These are phyloP conservation scores for Manis javanica DNA, from an alignment of 2,797 vertebrate genomes.

Conservation along the genomic window DNA sequence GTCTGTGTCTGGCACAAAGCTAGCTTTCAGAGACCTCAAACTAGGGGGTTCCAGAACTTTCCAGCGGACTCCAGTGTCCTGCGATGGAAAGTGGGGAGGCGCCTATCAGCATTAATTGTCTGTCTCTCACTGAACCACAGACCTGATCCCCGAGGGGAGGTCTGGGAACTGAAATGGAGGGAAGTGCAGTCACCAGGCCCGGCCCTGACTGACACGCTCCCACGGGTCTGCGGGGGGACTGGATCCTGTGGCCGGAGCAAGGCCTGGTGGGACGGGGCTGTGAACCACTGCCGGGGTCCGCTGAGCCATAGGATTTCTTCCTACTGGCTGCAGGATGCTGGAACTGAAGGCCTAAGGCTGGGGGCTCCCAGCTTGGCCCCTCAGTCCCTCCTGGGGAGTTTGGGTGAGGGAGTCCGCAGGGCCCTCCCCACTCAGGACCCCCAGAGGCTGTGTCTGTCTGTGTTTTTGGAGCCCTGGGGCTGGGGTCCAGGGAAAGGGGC, in stretches of 20 bases:
- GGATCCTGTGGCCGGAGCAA: background rate
- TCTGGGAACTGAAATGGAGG: background rate
- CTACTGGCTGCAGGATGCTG: too few relatives aligned
- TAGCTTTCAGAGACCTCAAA: background rate
- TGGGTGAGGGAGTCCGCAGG: background rate
- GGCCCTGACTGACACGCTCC: background rate
- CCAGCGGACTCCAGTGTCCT: background rate
- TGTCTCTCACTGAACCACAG: background rate
- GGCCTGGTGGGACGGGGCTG: accelerated
- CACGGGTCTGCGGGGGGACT: background rate
- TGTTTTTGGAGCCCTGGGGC: accelerated
- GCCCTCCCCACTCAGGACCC: background rate
- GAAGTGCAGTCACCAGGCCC: accelerated
- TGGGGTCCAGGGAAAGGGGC: too few relatives aligned
- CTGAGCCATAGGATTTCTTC: background rate
- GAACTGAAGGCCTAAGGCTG: background rate
- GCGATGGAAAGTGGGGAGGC: background rate
- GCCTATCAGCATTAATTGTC: background rate
- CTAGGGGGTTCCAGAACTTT: background rate
- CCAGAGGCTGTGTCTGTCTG: accelerated
- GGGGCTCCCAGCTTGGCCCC: accelerated
- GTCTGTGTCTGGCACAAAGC: background rate
- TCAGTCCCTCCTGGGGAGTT: background rate
- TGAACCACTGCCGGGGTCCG: background rate
- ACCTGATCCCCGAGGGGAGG: background rate